Percentiles rank a stretch among this genome's conserved stretches.
Evolutionary conservation across 2,888 invertebrate genomes (phyloP).

Genomic region (Andrena minutula): DNA sequence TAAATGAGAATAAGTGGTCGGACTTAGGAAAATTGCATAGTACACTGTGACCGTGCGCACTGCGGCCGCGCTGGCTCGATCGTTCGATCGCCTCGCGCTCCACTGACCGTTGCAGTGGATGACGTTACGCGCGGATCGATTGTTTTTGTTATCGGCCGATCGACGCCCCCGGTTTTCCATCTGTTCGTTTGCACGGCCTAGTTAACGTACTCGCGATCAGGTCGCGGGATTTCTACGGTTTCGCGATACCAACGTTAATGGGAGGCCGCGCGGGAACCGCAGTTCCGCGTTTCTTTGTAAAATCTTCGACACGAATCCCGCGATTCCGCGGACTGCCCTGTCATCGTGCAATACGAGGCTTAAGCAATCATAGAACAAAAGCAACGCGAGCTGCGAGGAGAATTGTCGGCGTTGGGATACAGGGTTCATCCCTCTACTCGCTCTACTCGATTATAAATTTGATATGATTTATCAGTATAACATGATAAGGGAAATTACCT

Average conservation of each 20-base stretch:
- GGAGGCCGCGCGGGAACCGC: neutral
- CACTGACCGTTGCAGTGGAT: slow-evolving; percentile 56
- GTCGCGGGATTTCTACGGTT: neutral
- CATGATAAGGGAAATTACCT: slow-evolving; percentile 58
- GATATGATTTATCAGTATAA: slow-evolving; percentile 51
- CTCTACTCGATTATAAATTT: slow-evolving; percentile 39
- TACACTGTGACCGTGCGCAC: slow-evolving; percentile 58
- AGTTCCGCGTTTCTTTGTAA: slow-evolving; percentile 9
- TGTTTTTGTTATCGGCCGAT: slow-evolving; percentile 55
- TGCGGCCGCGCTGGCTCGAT: slow-evolving; percentile 34
- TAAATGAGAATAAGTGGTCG: slow-evolving; percentile 82
- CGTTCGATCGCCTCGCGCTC: slow-evolving; percentile 45
- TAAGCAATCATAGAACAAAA: slow-evolving; percentile 20
- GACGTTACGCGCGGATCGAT: slow-evolving; percentile 42
- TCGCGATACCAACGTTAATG: neutral
- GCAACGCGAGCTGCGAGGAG: slow-evolving; percentile 14
- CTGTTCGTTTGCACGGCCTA: slow-evolving; percentile 19
- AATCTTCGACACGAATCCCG: slow-evolving; percentile 25
- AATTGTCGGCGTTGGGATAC: neutral
- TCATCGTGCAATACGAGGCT: neutral
- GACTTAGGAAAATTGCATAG: slow-evolving; percentile 81
- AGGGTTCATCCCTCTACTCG: slow-evolving; percentile 3
- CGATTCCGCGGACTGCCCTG: neutral
- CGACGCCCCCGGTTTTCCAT: slow-evolving; percentile 35
- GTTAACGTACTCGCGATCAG: neutral